These are phyloP conservation scores for Brachynemurus nebulosus DNA, from an alignment of 2,888 invertebrate genomes.

Conservation along the genomic window DNA sequence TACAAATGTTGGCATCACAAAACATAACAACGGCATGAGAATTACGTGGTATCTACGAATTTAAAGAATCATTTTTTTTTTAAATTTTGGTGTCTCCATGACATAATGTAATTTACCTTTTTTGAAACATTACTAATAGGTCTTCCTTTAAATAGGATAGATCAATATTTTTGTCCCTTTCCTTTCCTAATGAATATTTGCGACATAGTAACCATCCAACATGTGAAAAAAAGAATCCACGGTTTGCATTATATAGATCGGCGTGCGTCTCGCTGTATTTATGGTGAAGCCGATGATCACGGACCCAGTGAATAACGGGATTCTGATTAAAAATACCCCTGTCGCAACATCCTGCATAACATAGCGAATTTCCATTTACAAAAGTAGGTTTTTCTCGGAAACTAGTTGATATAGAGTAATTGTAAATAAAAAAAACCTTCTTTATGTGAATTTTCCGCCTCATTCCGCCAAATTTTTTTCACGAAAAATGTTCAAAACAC, in stretches of 20 bases:
- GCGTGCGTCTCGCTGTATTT: conserved; percentile 89
- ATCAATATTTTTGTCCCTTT: conserved; percentile 73
- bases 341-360: too few relatives aligned
- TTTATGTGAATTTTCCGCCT: too few relatives aligned
- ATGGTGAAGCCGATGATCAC: conserved; percentile 77
- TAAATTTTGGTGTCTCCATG: neutral
- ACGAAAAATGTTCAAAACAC: too few relatives aligned
- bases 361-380: too few relatives aligned
- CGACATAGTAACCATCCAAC: conserved; percentile 87
- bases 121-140: conserved; percentile 74
- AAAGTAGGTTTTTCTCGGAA: too few relatives aligned
- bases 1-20: conserved; percentile 60
- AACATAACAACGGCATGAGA: conserved; percentile 62
- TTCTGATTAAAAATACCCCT: conserved; percentile 55
- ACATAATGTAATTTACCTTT: conserved; percentile 41
- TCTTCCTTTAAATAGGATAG: conserved; percentile 70
- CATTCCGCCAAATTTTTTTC: too few relatives aligned
- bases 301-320: conserved; percentile 63
- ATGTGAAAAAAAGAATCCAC: conserved; percentile 94
- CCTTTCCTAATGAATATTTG: too few relatives aligned
- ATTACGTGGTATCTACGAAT: conserved; percentile 44
- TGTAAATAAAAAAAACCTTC: too few relatives aligned
- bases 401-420: too few relatives aligned
- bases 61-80: neutral
- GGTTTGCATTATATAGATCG: conserved; percentile 81